Conservation (phyloP, 2,797 vertebrate genomes). For the Gobio occitaniae region DNA sequence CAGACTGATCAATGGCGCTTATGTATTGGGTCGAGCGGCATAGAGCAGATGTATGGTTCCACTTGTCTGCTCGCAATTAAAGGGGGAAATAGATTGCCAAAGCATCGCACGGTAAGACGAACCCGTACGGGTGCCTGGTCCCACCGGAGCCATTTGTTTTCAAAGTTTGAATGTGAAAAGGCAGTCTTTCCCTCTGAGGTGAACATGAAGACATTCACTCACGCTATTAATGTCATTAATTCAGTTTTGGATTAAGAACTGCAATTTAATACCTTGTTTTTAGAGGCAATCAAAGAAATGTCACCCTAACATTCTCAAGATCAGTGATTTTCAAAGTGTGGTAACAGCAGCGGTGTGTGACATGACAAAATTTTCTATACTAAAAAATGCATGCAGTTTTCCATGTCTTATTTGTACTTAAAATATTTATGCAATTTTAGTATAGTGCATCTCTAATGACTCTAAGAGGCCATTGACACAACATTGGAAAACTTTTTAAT, state of each 20-base stretch:
- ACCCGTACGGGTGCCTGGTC: conserved; percentile 51
- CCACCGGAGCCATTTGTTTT: conserved; percentile 64
- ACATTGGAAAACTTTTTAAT: too few species aligned
- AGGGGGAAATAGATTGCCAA: conserved; percentile 66
- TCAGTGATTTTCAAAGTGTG: not conserved
- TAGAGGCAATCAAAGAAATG: conserved; percentile 17
- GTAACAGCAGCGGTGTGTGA: not conserved
- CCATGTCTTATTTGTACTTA: not conserved
- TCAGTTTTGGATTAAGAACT: conserved; percentile 3
- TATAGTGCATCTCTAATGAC: not conserved
- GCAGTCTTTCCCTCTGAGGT: conserved; percentile 53
- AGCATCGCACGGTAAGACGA: conserved; percentile 64
- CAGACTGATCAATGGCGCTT: conserved; percentile 85
- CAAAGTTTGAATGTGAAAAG: conserved; percentile 58
- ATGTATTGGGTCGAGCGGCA: conserved; percentile 82
- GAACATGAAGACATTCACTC: conserved; percentile 39
- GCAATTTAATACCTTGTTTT: conserved; percentile 28
- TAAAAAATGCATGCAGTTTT: not conserved
- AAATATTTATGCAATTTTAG: not conserved
- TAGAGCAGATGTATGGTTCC: conserved; percentile 80
- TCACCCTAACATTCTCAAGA: conserved; percentile 3
- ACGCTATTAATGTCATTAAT: conserved; percentile 31
- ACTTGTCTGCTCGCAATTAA: conserved; percentile 70
- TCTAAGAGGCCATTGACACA: not conserved
- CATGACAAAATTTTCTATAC: not conserved